Evolutionary conservation across 2,888 invertebrate species (phyloP).

Genomic region (Isoperla grammatica): DNA sequence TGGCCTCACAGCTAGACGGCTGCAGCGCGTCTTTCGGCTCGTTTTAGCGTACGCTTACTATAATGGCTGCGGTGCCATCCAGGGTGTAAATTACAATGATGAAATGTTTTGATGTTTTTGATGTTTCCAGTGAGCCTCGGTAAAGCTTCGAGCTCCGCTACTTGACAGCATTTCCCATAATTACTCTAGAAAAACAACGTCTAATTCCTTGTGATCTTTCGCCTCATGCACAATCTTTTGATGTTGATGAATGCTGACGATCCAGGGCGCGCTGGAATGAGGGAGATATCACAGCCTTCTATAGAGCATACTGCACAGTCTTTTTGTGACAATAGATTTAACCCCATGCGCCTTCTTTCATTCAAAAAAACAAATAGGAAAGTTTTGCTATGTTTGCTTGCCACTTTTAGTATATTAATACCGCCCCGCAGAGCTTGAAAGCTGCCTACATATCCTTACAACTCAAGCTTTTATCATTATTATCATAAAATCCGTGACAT

Average conservation of each 20-base stretch:
- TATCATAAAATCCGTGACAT: neutral
- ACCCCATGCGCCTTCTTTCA: neutral
- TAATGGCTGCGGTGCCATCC: no score
- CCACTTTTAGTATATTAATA: constrained; percentile 28
- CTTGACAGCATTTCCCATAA: no score
- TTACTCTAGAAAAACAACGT: no score
- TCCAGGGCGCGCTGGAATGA: neutral
- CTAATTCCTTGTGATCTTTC: constrained; percentile 1
- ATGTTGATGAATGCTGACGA: neutral
- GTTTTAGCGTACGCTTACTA: no score
- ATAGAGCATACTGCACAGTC: neutral
- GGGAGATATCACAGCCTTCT: neutral
- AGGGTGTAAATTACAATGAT: no score
- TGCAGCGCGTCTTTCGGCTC: no score
- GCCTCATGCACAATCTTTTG: neutral
- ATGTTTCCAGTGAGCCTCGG: no score
- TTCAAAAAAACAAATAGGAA: neutral
- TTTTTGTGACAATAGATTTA: constrained; percentile 1
- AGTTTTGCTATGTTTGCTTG: neutral
- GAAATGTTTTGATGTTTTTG: no score
- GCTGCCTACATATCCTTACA: neutral
- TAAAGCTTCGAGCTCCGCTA: no score
- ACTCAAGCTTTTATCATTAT: neutral
- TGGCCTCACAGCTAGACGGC: no score
- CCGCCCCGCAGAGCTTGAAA: neutral